phyloP scores from a whole-genome alignment of 1,140 invertebrate genomes.

The Oryctes rhinoceros region DNA sequence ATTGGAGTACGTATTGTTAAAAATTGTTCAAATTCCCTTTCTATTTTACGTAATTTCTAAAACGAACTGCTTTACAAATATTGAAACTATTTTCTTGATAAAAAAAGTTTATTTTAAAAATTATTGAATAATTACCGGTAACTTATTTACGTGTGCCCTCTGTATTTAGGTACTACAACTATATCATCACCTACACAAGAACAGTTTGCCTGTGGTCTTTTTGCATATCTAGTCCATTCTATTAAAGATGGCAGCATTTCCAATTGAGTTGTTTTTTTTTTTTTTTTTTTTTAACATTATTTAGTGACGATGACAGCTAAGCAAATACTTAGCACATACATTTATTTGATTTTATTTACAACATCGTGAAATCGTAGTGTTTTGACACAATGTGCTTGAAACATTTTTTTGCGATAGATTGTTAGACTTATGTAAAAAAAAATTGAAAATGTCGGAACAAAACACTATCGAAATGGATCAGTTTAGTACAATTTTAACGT shows the following conservation, averaged over 20 bases:
- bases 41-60: too few species aligned
- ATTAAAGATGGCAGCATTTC: neutral
- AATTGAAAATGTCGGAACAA: slow-evolving; percentile 52
- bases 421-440: neutral
- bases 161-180: too few species aligned
- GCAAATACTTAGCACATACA: neutral
- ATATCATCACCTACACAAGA: too few species aligned
- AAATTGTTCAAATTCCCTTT: too few species aligned
- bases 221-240: too few species aligned
- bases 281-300: neutral
- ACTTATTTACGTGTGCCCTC: too few species aligned
- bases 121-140: too few species aligned
- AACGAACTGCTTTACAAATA: too few species aligned
- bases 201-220: too few species aligned
- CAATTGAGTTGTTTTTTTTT: neutral
- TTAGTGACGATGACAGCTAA: neutral
- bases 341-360: neutral
- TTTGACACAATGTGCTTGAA: slow-evolving; percentile 8
- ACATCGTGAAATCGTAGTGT: neutral
- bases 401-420: neutral
- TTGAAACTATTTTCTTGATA: too few species aligned
- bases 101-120: too few species aligned
- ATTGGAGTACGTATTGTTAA: too few species aligned
- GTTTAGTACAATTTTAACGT: slow-evolving; percentile 68
- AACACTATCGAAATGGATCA: slow-evolving; percentile 68